Conservation (phyloP, 1,140 invertebrate species). For the Goniozus legneri region DNA sequence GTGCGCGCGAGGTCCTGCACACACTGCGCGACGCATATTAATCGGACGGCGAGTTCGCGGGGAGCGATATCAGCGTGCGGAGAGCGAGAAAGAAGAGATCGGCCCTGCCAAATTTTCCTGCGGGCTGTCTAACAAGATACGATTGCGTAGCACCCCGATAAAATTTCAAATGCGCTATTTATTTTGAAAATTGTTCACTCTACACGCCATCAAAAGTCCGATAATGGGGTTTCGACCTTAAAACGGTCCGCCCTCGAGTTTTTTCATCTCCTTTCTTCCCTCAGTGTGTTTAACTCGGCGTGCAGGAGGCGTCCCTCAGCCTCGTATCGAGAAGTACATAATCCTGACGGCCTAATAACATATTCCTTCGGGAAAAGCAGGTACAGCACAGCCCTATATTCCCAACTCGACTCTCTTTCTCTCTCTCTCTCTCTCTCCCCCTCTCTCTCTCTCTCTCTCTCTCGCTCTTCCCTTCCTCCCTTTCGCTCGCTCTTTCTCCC, state of each 20-base stretch:
- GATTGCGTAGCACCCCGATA: too few relatives aligned
- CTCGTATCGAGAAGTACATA: slow-evolving; percentile 37
- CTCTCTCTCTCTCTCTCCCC: slow-evolving; percentile 7
- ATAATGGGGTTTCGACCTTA: too few relatives aligned
- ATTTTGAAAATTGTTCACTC: too few relatives aligned
- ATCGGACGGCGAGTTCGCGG: not conserved
- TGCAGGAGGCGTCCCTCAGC: not conserved
- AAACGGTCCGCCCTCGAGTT: too few relatives aligned
- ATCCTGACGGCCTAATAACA: slow-evolving; percentile 45
- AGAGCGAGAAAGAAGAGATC: not conserved
- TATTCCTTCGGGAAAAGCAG: slow-evolving; percentile 39
- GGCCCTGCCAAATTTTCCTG: too few relatives aligned
- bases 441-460: not conserved
- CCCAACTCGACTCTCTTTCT: not conserved
- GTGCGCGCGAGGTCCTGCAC: not conserved
- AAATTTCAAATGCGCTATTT: too few relatives aligned
- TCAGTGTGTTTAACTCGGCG: too few relatives aligned
- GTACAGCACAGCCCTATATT: slow-evolving; percentile 15
- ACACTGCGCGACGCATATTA: not conserved
- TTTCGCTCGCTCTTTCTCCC: too few relatives aligned
- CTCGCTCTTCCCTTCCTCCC: too few relatives aligned
- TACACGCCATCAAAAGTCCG: too few relatives aligned
- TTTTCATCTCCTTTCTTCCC: too few relatives aligned
- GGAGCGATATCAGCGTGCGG: not conserved
- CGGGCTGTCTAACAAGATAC: too few relatives aligned